Evolutionary conservation across 1,140 invertebrate genomes (phyloP), one percentile per base, ranked within the genome.

Genomic region (Pogonomyrmex barbatus): DNA sequence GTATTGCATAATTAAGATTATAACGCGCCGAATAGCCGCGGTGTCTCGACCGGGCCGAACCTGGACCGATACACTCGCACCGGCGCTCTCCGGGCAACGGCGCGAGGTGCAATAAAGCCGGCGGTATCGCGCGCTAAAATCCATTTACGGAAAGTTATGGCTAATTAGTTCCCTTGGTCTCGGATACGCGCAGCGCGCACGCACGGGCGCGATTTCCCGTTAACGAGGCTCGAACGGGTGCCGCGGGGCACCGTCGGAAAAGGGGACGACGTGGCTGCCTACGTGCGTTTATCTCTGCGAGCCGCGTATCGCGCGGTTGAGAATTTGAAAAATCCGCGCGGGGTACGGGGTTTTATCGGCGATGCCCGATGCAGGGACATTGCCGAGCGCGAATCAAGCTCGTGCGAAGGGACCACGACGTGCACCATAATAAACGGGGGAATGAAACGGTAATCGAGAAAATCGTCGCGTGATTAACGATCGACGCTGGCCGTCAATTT

Each of bases 131-230:
- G 87, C 73, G 88, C 56, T 87, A 84, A 76, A 63, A 81, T 85
- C 79, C 77, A 78, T 90, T 89, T 79, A 54, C 63, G 88, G 71
- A 60, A 85, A 89, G 81, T 90, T 90, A 89, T 90, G 76, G 89
- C 89, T 90, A 90, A 90, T 90, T 89, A 90, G 76, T 87, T 88
- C 54, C 87, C 58, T 24, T 62, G 75, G 14, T 12, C 42, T 42
- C 58, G 85, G n/a, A 42, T 47, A 63, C 45, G 24, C 52, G 87
- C 39, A 70, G 76, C 87, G 78, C 2, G 52, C 24, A 24, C 39
- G 33, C 50, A 62, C 73, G 54, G 68, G 70, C 39, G 42, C 68
- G 88, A 87, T 87, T 87, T 89, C 86, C 88, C 85, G 86, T 90
- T 90, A 89, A 88, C 88, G 75, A 54, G 83, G n/a, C 58, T 12